Evolutionary conservation across 1,140 invertebrate species (phyloP), one percentile per base, ranked within the genome.

Genomic region (Caenorhabditis remanei): DNA sequence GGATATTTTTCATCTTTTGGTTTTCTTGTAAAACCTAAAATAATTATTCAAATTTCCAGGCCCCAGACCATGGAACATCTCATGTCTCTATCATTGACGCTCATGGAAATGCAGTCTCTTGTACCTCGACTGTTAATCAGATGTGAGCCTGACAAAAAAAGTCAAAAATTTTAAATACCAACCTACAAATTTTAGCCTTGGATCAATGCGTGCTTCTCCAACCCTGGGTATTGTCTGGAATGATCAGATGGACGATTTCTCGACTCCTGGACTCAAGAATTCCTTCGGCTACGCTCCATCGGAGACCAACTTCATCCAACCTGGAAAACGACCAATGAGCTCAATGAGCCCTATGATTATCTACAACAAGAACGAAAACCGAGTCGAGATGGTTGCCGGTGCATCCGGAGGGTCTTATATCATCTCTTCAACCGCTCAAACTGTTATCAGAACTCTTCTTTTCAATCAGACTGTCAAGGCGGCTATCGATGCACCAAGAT

Each of bases 231-330:
- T 99, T 61, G 93, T 98, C 6, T 94, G 97, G 89, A 99, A 98
- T 93, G 95, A 96, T 92, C 95, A 95, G 63, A 98, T 99, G 96
- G 96, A 98, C 92, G 97, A 99, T 92, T 99, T 99, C 93, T 96
- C 96, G 0, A 94, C 95, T 4, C 95, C 96, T 0, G 95, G 95
- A 79, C 46, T 83, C 21, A 58, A 63, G 19, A 89, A 89, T 53
- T 58, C 71, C 14, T 89, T 89, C 32, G 88, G 88, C 0, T 85
- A 98, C 61, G 95, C 96, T 13, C 95, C 95, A 0, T 90, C 92
- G 88, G 95, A 94, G 13, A 95, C 95, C 5, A 99, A 99, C 94
- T 95, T 94, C 87, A 96, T 99, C 82, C 85, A 90, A 85, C 93
- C 94, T 32, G 95, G 95, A 21, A 99, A 99, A 92, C 94, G 96